These are phyloP conservation scores for Charanyca ferruginea DNA, from an alignment of 2,888 invertebrate species.

Conservation along the genomic window DNA sequence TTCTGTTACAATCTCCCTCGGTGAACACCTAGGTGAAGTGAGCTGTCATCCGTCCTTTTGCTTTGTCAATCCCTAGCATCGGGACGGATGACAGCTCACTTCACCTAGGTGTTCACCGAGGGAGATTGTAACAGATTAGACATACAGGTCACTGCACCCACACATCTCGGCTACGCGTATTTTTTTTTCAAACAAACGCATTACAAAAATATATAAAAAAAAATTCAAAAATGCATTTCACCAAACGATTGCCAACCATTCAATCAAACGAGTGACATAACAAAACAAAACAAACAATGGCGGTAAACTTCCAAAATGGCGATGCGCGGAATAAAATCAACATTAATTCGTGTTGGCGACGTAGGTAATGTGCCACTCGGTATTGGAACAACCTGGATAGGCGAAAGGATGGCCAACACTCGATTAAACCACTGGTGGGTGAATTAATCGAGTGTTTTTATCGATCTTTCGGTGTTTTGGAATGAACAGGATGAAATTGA, in stretches of 20 bases:
- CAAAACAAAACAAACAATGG: conserved; percentile 62
- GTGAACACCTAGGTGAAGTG: no score
- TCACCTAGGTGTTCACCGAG: no score
- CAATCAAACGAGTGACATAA: conserved; percentile 56
- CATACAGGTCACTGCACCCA: no score
- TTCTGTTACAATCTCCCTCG: no score
- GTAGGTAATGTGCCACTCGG: conserved; percentile 85
- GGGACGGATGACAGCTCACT: no score
- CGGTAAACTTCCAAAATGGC: conserved; percentile 64
- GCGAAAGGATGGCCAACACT: conserved; percentile 59
- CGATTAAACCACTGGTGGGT: conserved; percentile 54
- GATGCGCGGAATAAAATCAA: conserved; percentile 82
- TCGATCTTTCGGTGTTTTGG: conserved; percentile 41
- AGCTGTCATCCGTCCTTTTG: no score
- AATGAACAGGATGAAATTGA: no score
- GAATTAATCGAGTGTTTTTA: conserved; percentile 61
- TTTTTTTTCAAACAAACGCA: no score
- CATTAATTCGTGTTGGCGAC: conserved; percentile 88
- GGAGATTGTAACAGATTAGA: no score
- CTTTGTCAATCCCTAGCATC: no score
- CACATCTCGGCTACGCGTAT: no score
- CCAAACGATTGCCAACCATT: conserved; percentile 48
- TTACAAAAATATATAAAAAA: not conserved
- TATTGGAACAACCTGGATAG: conserved; percentile 84
- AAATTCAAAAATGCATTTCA: conserved; percentile 23